Percentiles rank a stretch among this genome's conserved stretches.
phyloP scores from a whole-genome alignment of 2,113 vertebrate species.

The Pomatostomus ruficeps region DNA sequence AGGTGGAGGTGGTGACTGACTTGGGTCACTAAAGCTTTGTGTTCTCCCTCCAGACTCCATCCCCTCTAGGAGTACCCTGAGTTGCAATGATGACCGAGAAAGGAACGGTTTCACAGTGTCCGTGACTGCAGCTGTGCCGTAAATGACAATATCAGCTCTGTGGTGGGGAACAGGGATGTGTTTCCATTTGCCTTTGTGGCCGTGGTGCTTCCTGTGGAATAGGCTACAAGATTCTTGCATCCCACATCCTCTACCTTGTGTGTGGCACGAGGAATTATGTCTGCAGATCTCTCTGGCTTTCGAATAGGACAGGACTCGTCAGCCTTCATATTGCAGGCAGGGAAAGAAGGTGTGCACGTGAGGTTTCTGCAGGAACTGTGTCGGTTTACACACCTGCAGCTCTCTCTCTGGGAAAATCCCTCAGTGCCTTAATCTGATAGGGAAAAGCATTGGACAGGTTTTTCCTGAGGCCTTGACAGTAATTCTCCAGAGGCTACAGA shows the following conservation, averaged over 20 bases:
- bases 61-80: accelerated
- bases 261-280: background rate
- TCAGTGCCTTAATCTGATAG: background rate
- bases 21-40: background rate
- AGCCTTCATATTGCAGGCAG: background rate
- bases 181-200: background rate
- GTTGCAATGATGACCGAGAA: too few species aligned
- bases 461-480: background rate
- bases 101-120: background rate
- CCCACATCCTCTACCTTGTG: background rate
- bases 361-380: background rate
- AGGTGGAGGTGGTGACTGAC: accelerated
- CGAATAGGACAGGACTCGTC: background rate
- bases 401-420: background rate
- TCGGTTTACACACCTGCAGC: background rate
- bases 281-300: background rate
- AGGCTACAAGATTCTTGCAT: background rate
- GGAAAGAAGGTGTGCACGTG: background rate
- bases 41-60: background rate
- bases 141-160: background rate
- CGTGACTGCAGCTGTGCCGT: background rate
- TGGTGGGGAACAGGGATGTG: background rate
- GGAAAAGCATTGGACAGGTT: background rate
- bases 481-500: constrained; percentile 1
- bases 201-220: background rate